Conservation (phyloP, 2,888 invertebrate genomes). For the Julus scanicus region DNA sequence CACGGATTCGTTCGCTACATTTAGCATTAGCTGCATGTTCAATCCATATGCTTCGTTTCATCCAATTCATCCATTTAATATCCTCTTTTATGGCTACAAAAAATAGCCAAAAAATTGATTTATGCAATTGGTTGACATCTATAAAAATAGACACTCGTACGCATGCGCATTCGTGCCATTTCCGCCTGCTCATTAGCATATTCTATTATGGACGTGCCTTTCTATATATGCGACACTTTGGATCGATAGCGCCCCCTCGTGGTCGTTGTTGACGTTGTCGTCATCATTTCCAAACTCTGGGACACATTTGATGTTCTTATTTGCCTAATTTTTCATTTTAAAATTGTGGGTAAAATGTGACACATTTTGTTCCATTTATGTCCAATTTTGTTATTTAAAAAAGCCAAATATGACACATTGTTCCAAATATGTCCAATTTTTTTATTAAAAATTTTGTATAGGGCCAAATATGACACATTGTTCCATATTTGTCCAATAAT, state of each 20-base stretch:
- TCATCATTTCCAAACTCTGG: too few relatives aligned
- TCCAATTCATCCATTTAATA: neutral
- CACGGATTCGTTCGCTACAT: neutral
- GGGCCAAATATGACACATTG: too few relatives aligned
- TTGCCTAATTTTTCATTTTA: too few relatives aligned
- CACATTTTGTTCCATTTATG: too few relatives aligned
- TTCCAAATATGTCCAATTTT: too few relatives aligned
- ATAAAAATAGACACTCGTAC: neutral
- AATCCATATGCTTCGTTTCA: neutral
- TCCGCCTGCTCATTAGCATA: constrained; percentile 30
- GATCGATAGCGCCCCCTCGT: neutral
- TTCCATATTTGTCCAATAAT: too few relatives aligned
- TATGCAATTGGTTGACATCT: neutral
- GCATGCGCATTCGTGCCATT: neutral
- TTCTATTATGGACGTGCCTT: neutral
- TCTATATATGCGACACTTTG: neutral
- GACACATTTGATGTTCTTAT: too few relatives aligned
- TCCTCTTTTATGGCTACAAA: neutral
- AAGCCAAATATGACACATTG: too few relatives aligned
- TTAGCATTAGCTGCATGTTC: neutral
- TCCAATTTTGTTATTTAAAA: too few relatives aligned
- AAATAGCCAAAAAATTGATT: neutral
- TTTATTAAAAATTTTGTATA: too few relatives aligned
- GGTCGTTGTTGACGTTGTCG: neutral
- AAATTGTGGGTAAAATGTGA: too few relatives aligned